Percentiles rank a stretch among this genome's conserved stretches.
Evolutionary conservation across 2,113 vertebrate genomes (phyloP).

Genomic region (Paratilapia polleni): DNA sequence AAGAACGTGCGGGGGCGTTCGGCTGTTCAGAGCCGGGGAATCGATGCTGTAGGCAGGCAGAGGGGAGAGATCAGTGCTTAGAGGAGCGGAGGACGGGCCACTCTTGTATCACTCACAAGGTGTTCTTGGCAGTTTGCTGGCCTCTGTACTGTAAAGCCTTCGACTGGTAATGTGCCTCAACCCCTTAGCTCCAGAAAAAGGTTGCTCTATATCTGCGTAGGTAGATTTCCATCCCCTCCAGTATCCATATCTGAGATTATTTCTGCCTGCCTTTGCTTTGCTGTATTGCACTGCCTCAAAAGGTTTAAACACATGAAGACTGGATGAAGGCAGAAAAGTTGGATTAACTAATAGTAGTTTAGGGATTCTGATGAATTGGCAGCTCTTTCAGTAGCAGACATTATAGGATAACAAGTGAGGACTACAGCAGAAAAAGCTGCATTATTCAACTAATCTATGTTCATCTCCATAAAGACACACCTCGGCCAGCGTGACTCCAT

Average conservation of each 20-base stretch:
- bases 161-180: slow-evolving; percentile 19
- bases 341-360: neutral
- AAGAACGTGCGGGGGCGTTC: slow-evolving; percentile 63
- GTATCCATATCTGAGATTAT: slow-evolving; percentile 11
- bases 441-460: slow-evolving; percentile 23
- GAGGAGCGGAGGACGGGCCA: slow-evolving; percentile 45
- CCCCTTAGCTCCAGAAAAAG: slow-evolving; percentile 20
- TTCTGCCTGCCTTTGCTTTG: slow-evolving; percentile 27
- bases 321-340: neutral
- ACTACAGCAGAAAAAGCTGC: neutral
- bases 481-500: slow-evolving; percentile 22
- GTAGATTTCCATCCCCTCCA: slow-evolving; percentile 3
- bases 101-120: slow-evolving; percentile 45
- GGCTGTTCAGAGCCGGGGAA: slow-evolving; percentile 48
- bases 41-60: slow-evolving; percentile 54
- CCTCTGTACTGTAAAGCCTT: slow-evolving; percentile 26
- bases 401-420: neutral
- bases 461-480: slow-evolving; percentile 18
- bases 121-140: slow-evolving; percentile 58
- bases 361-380: neutral
- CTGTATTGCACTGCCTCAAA: neutral
- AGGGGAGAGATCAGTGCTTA: slow-evolving; percentile 46
- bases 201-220: slow-evolving; percentile 22
- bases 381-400: neutral
- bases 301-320: neutral